These are phyloP conservation scores for Clivina fossor DNA, from an alignment of 2,888 invertebrate genomes.

Conservation along the genomic window DNA sequence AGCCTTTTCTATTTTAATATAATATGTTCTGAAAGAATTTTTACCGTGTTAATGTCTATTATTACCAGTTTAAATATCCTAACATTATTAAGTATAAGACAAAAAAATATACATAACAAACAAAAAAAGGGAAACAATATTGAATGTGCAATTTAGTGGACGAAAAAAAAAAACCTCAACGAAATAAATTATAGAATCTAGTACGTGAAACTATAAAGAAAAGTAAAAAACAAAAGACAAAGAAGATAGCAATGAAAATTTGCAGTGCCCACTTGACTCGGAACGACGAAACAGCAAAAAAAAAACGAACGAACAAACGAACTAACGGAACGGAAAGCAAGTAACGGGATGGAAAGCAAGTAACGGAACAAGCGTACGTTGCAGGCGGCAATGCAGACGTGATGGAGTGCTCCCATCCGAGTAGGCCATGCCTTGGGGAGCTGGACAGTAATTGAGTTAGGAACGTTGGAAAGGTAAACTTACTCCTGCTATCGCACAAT, in stretches of 20 bases:
- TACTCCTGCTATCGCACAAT: not conserved
- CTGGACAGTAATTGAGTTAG: conserved; percentile 30
- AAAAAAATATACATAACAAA: too few relatives aligned
- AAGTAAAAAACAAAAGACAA: conserved; percentile 2
- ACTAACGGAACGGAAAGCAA: not conserved
- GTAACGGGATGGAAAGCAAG: not conserved
- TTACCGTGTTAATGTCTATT: too few relatives aligned
- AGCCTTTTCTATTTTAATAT: too few relatives aligned
- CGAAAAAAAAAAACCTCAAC: too few relatives aligned
- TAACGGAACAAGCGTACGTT: not conserved
- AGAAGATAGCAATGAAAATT: not conserved
- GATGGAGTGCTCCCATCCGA: conserved; percentile 14
- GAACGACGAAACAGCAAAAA: too few relatives aligned
- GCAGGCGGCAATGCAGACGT: conserved; percentile 1
- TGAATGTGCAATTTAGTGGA: too few relatives aligned
- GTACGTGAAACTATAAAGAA: too few relatives aligned
- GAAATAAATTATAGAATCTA: not conserved
- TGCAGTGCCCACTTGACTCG: conserved; percentile 7
- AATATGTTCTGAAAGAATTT: too few relatives aligned
- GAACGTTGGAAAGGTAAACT: conserved; percentile 29
- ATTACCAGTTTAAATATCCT: too few relatives aligned
- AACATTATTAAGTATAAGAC: too few relatives aligned
- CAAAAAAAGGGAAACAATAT: too few relatives aligned
- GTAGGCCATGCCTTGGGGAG: conserved; percentile 9
- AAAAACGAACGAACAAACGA: not conserved